phyloP scores from a whole-genome alignment of 2,113 vertebrate genomes.

The Narcine bancroftii region DNA sequence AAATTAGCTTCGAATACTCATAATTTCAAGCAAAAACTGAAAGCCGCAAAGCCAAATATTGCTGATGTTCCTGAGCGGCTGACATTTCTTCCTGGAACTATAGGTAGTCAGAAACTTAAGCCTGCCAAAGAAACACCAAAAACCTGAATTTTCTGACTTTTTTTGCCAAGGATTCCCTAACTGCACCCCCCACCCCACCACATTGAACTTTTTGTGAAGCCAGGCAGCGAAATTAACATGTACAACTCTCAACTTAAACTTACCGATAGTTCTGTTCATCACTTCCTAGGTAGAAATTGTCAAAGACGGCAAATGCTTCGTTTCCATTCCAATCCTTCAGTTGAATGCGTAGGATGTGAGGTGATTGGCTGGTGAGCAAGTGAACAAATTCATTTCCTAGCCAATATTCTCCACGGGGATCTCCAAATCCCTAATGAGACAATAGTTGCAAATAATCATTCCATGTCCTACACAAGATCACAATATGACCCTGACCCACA shows the following conservation, averaged over 20 bases:
- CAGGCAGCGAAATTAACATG: neutral
- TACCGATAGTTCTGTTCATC: constrained; percentile 69
- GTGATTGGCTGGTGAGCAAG: constrained; percentile 55
- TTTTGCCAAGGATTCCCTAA: too few relatives aligned
- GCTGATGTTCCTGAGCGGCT: too few relatives aligned
- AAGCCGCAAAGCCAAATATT: neutral
- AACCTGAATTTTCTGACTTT: too few relatives aligned
- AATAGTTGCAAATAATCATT: neutral
- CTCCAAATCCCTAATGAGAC: constrained; percentile 63
- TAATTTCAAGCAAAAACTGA: neutral
- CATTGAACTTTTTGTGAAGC: too few relatives aligned
- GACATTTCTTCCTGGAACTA: too few relatives aligned
- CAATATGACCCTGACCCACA: neutral
- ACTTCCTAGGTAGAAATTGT: constrained; percentile 57
- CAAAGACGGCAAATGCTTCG: constrained; percentile 62
- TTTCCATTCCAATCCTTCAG: constrained; percentile 61
- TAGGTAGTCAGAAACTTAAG: too few relatives aligned
- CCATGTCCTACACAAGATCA: neutral
- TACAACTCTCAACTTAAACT: constrained; percentile 25
- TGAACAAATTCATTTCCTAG: constrained; percentile 70
- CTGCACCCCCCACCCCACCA: too few relatives aligned
- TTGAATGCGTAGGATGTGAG: constrained; percentile 60
- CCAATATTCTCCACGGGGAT: constrained; percentile 66
- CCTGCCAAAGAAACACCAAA: too few relatives aligned
- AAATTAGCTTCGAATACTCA: neutral